Conservation (phyloP, 2,888 invertebrate species). For the Callyntrura guangdongensis region DNA sequence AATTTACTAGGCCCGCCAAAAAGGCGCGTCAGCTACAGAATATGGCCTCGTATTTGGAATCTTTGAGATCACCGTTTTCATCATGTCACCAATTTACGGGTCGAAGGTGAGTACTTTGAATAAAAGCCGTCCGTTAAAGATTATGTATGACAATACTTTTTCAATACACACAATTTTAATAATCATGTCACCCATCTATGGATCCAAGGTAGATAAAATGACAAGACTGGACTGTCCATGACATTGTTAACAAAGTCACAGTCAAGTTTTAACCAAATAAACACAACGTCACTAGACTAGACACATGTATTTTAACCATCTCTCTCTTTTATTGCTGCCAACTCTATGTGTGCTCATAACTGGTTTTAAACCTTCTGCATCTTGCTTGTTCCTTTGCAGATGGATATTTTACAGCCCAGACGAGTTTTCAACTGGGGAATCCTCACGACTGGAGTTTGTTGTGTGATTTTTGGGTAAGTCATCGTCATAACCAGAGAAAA, state of each 20-base stretch:
- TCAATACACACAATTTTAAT: slow-evolving; percentile 83
- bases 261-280: background rate
- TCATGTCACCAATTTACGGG: slow-evolving; percentile 87
- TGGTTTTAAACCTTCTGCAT: background rate
- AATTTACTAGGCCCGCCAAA: slow-evolving; percentile 86
- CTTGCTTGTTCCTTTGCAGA: slow-evolving; percentile 85
- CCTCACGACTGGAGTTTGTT: slow-evolving; percentile 86
- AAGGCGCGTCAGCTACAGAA: slow-evolving; percentile 87
- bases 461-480: slow-evolving; percentile 87
- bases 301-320: background rate
- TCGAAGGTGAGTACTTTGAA: slow-evolving; percentile 84
- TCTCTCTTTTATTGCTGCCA: background rate
- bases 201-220: slow-evolving; percentile 84
- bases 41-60: slow-evolving; percentile 87
- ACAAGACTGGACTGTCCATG: slow-evolving; percentile 70
- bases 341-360: background rate
- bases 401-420: slow-evolving; percentile 86
- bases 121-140: no score
- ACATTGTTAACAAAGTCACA: slow-evolving; percentile 2
- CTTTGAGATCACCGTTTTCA: slow-evolving; percentile 86
- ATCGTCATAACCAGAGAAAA: background rate
- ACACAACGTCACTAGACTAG: background rate
- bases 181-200: slow-evolving; percentile 86
- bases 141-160: no score
- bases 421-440: slow-evolving; percentile 87